A percentile compares a stretch with the other conserved stretches of the same genome.
phyloP scores from a whole-genome alignment of 1,140 invertebrate species.

The Drosophila triauraria region DNA sequence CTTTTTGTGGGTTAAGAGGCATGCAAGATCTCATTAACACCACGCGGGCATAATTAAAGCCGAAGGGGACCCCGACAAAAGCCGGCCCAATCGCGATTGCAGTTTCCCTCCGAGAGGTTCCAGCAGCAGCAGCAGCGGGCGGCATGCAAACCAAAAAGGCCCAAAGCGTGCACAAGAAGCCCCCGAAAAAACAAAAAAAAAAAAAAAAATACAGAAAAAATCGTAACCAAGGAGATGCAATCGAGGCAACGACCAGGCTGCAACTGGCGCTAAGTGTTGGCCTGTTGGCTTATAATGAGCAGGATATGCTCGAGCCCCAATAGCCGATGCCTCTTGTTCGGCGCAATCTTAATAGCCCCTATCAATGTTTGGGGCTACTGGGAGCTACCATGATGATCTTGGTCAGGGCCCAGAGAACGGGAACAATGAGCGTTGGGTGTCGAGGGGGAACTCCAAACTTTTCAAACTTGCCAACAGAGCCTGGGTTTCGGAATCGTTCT shows the following conservation, averaged over 20 bases:
- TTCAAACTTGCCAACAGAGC: conserved; percentile 47
- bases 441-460: conserved; percentile 28
- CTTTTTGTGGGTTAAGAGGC: conserved; percentile 24
- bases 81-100: conserved; percentile 76
- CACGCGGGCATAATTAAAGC: conserved; percentile 84
- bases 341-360: conserved; percentile 58
- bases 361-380: conserved; percentile 35
- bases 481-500: conserved; percentile 23
- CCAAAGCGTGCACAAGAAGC: conserved; percentile 35
- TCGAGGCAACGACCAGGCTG: conserved; percentile 63
- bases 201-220: conserved; percentile 3
- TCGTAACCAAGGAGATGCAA: conserved; percentile 62
- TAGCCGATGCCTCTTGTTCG: conserved; percentile 33
- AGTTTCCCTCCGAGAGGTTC: conserved; percentile 39
- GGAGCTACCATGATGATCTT: conserved; percentile 22
- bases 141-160: conserved; percentile 54
- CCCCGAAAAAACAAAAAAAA: conserved; percentile 2
- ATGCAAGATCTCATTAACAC: conserved; percentile 84
- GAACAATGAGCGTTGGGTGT: conserved; percentile 30
- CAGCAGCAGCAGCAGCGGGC: conserved; percentile 37
- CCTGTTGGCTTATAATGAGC: conserved; percentile 70
- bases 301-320: conserved; percentile 47
- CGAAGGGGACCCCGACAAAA: conserved; percentile 61
- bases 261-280: conserved; percentile 76
- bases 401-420: conserved; percentile 18